Base-by-base conservation (phyloP, 1,140 invertebrate species). In the Colletes latitarsis region DNA sequence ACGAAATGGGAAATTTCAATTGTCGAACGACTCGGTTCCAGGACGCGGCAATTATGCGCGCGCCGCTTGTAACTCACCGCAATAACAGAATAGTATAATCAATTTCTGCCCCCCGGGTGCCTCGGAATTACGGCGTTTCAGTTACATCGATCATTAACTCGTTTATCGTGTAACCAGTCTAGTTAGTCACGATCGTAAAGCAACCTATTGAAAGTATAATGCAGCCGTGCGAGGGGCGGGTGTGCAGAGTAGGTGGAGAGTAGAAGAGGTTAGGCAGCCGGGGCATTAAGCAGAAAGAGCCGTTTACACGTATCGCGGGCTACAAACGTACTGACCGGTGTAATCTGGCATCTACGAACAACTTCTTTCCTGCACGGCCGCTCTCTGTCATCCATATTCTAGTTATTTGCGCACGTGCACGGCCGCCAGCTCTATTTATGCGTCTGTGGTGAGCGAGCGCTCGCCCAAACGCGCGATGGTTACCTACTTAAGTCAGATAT, bases 401-500 rank as follows among this genome's bases (percentile, higher is more conserved):
- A 57, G 77, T 43, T 79, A 79, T 79, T 79, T 79, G 77, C 77
- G 77, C 77, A 79, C 77, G 77, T 79, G 77, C 70, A 79, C 77
- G 30, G 43, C 43, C 60, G 19, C 77, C 19, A 49, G 57, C 21
- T 53, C 69, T 71, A 9, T 62, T 63, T 60, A 62, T 49, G 58
- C 49, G 68, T 46, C 53, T 12, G 52, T 5, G 74, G 9, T 52
- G 15, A 43, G 46, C 15, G 43, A 46, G 41, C 46, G 49, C 63
- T n/a, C n/a, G 19, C n/a, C n/a, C 64, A 49, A 76, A 62, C 72
- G 60, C 73, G 41, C 66, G 63, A 76, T 68, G 77, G 81, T 87
- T 85, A 85, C 82, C 86, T 88, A 89, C 89, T 90, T 89, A 89
- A 87, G 85, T 88, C 77, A 83, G 88, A 85, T 83, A 89, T 87